Percentiles rank a stretch among this genome's conserved stretches.
Conservation (phyloP, 2,888 invertebrate genomes). For the Temnothorax ravouxi region DNA sequence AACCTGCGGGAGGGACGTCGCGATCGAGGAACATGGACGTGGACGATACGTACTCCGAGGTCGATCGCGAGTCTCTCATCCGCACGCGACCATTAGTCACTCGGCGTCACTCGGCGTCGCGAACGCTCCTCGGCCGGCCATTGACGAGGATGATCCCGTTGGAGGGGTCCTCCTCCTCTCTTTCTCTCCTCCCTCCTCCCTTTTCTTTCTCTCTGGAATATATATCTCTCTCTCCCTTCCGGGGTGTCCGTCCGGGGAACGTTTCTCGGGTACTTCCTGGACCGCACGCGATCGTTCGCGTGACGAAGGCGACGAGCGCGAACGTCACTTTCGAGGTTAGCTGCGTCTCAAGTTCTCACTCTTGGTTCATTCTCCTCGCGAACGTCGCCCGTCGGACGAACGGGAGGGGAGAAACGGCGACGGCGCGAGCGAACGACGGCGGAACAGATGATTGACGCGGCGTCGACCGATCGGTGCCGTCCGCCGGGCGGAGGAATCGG, state of each 20-base stretch:
- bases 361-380: neutral
- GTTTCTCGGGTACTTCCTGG: neutral
- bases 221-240: neutral
- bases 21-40: neutral
- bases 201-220: neutral
- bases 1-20: neutral
- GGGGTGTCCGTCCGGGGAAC: neutral
- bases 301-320: neutral
- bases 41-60: slow-evolving; percentile 26
- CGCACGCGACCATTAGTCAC: slow-evolving; percentile 41
- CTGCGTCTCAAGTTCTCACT: slow-evolving; percentile 34
- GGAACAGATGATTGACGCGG: neutral
- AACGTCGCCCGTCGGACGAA: neutral
- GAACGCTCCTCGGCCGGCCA: neutral
- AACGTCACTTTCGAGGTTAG: slow-evolving; percentile 40
- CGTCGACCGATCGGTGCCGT: neutral
- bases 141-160: neutral
- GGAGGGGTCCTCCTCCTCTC: neutral
- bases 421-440: neutral
- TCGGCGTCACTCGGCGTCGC: slow-evolving; percentile 12
- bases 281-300: neutral
- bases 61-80: neutral
- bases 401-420: neutral
- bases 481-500: neutral
- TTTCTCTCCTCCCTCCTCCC: too few species aligned